Conservation (phyloP, 2,113 vertebrate species). For the Anoura caudifer region DNA sequence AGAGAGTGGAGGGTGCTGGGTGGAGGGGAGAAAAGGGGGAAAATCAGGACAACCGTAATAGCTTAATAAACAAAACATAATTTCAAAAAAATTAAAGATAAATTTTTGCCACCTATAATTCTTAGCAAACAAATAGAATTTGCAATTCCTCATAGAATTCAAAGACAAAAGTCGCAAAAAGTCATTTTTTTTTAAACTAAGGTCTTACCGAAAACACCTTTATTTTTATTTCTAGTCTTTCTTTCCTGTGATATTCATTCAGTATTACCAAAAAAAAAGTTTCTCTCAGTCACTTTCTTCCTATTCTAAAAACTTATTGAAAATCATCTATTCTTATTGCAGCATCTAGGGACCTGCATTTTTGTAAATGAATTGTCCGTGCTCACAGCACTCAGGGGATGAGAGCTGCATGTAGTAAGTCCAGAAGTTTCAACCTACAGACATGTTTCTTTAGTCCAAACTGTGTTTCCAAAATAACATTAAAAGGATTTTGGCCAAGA, state of each 20-base stretch:
- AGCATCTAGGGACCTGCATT: not conserved
- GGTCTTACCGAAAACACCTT: not conserved
- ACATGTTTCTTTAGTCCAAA: not conserved
- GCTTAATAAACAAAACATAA: too few species aligned
- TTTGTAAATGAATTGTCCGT: not conserved
- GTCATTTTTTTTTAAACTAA: slow-evolving; percentile 11
- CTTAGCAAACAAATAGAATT: not conserved
- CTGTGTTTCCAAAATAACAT: not conserved
- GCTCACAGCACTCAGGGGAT: not conserved
- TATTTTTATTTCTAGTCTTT: not conserved
- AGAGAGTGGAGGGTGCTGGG: too few species aligned
- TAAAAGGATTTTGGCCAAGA: not conserved
- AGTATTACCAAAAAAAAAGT: not conserved
- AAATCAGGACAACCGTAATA: too few species aligned
- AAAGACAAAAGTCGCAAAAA: not conserved
- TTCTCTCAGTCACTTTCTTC: not conserved
- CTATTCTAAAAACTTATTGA: not conserved
- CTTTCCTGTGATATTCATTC: not conserved
- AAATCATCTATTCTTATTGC: not conserved
- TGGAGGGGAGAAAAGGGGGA: too few species aligned
- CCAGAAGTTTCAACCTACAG: not conserved
- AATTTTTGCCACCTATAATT: not conserved
- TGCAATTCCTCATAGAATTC: not conserved
- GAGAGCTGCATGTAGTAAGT: not conserved
- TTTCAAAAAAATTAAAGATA: not conserved